Evolutionary conservation across 2,797 vertebrate genomes (phyloP), one percentile per base, ranked within the genome.

Genomic region (Sebastes umbrosus): DNA sequence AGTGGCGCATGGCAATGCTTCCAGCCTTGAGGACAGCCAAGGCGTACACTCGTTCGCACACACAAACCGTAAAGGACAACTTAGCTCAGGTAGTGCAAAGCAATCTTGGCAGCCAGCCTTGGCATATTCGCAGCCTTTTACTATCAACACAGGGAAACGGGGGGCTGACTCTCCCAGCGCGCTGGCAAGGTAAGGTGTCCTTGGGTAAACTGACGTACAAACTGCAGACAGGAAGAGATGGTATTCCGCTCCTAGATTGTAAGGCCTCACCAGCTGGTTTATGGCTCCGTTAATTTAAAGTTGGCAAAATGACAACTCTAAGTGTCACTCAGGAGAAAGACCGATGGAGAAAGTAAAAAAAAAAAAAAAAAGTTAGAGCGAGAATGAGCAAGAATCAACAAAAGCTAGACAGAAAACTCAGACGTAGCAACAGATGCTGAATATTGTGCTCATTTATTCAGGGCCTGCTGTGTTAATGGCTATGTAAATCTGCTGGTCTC

Each of bases 11-110:
- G 82, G 54, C 75, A 85, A 93, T 92, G 85, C 83, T 86, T 87
- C 81, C 80, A 82, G 89, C 86, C 89, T 89, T 75, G 87, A 89
- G 88, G 85, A 92, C 83, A 81, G 83, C 86, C 73, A 50, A 79
- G 84, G 83, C 82, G 73, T 84, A 84, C 75, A 75, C 74, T 66
- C 39, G 4, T 27, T 58, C 76, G 24, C 84, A 83, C 88, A 87
- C 84, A 84, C 83, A 92, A 71, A 78, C 85, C 50, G 36, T 92
- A 93, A 93, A 93, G 92, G 87, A 92, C 90, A 90, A 93, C 88
- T 90, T 84, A 90, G 91, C 93, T 91, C 92, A 93, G 91, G 92
- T 91, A 94, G 84, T 73, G 87, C 91, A 94, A 92, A 92, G 89
- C 90, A 92, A 89, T 93, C 83, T 91, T 92, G 93, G 91, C 90